Percentiles rank a stretch among this genome's conserved stretches.
Conservation (phyloP, 2,113 vertebrate genomes). For the Lagenorhynchus albirostris region DNA sequence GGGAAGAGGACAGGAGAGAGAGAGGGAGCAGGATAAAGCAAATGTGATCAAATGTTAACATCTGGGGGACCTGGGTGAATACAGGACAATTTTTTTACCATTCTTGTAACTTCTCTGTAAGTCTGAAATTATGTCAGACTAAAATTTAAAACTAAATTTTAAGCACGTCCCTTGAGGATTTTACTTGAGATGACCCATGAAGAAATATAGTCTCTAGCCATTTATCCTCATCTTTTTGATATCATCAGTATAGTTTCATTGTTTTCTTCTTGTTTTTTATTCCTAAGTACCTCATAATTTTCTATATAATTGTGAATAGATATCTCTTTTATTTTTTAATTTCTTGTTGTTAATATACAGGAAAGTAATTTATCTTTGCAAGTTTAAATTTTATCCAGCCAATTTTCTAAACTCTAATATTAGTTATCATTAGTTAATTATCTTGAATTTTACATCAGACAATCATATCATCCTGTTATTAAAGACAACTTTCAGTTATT, state of each 20-base stretch:
- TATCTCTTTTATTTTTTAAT: not conserved
- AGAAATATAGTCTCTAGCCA: not conserved
- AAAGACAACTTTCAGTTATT: constrained; percentile 6
- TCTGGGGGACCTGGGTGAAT: not conserved
- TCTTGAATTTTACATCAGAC: not conserved
- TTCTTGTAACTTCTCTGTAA: not conserved
- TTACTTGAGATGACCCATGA: not conserved
- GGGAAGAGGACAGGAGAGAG: not conserved
- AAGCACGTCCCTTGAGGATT: not conserved
- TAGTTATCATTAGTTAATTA: not conserved
- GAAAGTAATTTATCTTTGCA: not conserved
- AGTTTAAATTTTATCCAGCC: not conserved
- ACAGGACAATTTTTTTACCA: not conserved
- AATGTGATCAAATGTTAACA: not conserved
- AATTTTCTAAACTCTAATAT: constrained; percentile 6
- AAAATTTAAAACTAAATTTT: not conserved
- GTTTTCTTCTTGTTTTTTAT: not conserved
- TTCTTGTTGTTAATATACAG: not conserved
- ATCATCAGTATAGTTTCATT: not conserved
- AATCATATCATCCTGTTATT: not conserved
- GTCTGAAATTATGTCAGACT: not conserved
- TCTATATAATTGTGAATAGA: not conserved
- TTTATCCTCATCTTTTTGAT: not conserved
- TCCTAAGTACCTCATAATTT: not conserved
- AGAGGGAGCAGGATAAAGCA: not conserved